Percentiles rank a stretch among this genome's conserved stretches.
Conservation (phyloP, 2,888 invertebrate species). For the Drosophila birchii region DNA sequence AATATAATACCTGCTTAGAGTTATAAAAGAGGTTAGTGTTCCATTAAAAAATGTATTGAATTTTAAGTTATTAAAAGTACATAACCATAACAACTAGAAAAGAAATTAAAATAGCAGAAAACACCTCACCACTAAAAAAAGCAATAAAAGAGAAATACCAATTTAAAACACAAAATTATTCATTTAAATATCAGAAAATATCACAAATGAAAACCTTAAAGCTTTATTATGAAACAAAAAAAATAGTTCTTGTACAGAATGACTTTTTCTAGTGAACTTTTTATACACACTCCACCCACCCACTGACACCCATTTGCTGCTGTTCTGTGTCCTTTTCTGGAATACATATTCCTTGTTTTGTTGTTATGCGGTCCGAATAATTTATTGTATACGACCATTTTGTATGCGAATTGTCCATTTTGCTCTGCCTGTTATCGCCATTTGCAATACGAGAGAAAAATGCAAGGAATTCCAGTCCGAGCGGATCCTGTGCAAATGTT, state of each 20-base stretch:
- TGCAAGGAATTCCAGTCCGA: conserved; percentile 41
- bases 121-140: neutral
- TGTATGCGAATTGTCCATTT: conserved; percentile 26
- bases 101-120: neutral
- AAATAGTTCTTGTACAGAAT: neutral
- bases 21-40: neutral
- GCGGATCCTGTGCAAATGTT: conserved; percentile 12
- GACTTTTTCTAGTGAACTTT: conserved; percentile 1
- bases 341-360: conserved; percentile 16
- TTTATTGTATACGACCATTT: conserved; percentile 37
- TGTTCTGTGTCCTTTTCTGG: conserved; percentile 4
- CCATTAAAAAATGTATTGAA: neutral
- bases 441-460: conserved; percentile 41
- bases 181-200: neutral
- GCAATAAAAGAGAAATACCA: neutral
- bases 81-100: neutral
- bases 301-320: neutral
- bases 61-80: neutral
- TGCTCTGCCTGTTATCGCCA: conserved; percentile 42
- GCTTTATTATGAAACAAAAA: neutral
- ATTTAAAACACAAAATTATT: neutral
- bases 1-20: neutral
- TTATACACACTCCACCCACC: neutral
- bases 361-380: conserved; percentile 37
- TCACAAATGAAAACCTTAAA: conserved; percentile 1